These are phyloP conservation scores for Melanerpes aurifrons DNA, from an alignment of 2,113 vertebrate species.

Conservation along the genomic window DNA sequence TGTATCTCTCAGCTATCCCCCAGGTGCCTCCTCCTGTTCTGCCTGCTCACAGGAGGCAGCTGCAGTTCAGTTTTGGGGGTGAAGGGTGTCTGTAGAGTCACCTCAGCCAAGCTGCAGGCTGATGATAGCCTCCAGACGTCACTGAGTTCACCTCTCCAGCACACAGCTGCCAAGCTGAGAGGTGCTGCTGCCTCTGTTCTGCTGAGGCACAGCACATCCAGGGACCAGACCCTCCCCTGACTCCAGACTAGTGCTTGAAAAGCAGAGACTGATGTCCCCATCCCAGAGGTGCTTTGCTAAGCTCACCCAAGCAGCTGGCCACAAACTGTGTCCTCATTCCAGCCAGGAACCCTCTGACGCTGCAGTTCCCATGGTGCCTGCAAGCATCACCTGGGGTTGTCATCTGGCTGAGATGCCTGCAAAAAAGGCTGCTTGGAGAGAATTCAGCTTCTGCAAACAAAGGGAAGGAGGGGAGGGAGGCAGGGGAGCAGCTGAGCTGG, in stretches of 20 bases:
- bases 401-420: background rate
- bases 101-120: background rate
- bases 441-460: background rate
- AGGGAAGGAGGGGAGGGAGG: background rate
- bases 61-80: background rate
- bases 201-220: background rate
- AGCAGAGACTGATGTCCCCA: background rate
- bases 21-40: background rate
- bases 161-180: background rate
- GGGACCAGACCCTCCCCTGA: background rate
- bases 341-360: rapidly evolving
- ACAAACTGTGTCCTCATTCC: background rate
- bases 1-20: background rate
- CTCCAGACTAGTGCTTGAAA: background rate
- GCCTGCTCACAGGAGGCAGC: background rate
- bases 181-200: background rate
- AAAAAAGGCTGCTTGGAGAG: background rate
- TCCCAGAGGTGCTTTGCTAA: background rate
- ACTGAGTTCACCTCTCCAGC: background rate
- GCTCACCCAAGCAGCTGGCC: background rate
- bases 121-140: background rate
- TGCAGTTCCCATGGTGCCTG: background rate
- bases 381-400: background rate
- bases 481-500: background rate
- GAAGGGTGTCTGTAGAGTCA: background rate